Conservation (phyloP, 2,797 vertebrate genomes). For the Microctenopoma steveboyesi region DNA sequence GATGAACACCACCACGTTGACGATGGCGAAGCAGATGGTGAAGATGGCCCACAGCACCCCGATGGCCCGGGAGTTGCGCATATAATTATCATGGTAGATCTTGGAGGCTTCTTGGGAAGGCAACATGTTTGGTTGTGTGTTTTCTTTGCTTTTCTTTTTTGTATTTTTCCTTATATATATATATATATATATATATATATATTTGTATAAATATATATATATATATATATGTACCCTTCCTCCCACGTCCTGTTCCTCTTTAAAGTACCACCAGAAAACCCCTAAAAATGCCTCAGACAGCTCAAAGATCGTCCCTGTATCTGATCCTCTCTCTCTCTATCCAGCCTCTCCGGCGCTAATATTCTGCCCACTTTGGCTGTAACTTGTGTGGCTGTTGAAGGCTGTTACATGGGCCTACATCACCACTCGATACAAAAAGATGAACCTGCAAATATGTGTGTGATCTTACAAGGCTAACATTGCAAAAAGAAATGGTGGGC, state of each 20-base stretch:
- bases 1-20: conserved; percentile 98
- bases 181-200: too few species aligned
- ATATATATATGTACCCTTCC: conserved; percentile 9
- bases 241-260: conserved; percentile 31
- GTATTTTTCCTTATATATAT: conserved; percentile 13
- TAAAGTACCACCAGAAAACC: conserved; percentile 12
- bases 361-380: conserved; percentile 39
- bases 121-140: conserved; percentile 85
- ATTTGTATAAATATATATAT: too few species aligned
- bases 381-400: conserved; percentile 46
- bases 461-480: conserved; percentile 44
- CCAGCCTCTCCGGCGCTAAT: conserved; percentile 17
- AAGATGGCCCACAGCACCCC: conserved; percentile 97
- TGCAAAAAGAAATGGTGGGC: conserved; percentile 25
- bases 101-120: conserved; percentile 96
- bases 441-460: conserved; percentile 38
- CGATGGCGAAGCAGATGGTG: conserved; percentile 98
- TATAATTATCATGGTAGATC: conserved; percentile 95
- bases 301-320: conserved; percentile 22
- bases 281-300: conserved; percentile 18
- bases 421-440: conserved; percentile 36
- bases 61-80: conserved; percentile 96
- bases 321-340: neutral
- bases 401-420: conserved; percentile 57
- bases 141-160: neutral